Evolutionary conservation across 1,140 invertebrate genomes (phyloP).

Genomic region (Microplitis demolitor): DNA sequence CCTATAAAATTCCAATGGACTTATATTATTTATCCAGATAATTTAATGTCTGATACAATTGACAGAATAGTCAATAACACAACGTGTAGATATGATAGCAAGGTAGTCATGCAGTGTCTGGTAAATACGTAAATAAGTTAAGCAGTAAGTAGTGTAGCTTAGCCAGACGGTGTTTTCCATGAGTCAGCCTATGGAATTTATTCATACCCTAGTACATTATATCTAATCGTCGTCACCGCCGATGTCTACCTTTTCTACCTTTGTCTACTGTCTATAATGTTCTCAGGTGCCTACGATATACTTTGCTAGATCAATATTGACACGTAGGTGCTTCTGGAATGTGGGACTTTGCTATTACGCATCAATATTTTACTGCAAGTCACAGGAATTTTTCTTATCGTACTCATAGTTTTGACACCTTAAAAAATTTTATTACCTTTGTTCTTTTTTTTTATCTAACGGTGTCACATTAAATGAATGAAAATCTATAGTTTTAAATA

Average conservation of each 20-base stretch:
- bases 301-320: conserved; percentile 28
- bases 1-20: too few species aligned
- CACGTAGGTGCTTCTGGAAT: conserved; percentile 27
- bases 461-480: too few species aligned
- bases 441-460: background rate
- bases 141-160: background rate
- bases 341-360: conserved; percentile 1
- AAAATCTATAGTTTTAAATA: too few species aligned
- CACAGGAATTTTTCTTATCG: background rate
- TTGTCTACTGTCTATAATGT: background rate
- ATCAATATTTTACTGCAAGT: background rate
- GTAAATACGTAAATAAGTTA: background rate
- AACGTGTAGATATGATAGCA: conserved; percentile 18
- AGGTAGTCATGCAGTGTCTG: background rate
- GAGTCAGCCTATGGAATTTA: conserved; percentile 20
- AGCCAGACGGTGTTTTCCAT: conserved; percentile 7
- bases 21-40: background rate
- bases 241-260: background rate
- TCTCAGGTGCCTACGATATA: background rate
- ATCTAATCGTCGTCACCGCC: too few species aligned
- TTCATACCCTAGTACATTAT: background rate
- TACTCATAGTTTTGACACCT: too few species aligned
- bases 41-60: background rate
- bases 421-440: background rate
- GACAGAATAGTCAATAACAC: background rate